Conservation (phyloP, 2,113 vertebrate genomes). For the Cryptomyrus ogoouensis region DNA sequence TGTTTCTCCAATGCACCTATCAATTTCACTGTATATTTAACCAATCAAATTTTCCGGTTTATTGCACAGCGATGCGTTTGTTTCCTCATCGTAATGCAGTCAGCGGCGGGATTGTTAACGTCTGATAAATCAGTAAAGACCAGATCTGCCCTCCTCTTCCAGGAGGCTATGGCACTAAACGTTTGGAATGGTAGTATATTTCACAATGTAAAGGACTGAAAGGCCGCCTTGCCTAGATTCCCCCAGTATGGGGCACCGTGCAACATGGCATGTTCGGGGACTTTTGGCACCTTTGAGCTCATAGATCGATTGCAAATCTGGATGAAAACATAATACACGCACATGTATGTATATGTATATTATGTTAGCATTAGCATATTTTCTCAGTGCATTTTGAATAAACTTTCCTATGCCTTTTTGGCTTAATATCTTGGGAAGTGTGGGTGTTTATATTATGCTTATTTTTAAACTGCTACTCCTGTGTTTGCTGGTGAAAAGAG, state of each 20-base stretch:
- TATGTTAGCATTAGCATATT: not conserved
- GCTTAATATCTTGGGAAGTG: not conserved
- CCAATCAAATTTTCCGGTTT: not conserved
- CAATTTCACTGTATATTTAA: not conserved
- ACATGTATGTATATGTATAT: not conserved
- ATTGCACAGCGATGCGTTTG: not conserved
- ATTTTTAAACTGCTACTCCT: slow-evolving; percentile 18
- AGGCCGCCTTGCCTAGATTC: not conserved
- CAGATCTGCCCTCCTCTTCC: not conserved
- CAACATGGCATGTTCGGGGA: not conserved
- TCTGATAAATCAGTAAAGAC: not conserved
- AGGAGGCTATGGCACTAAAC: too few species aligned
- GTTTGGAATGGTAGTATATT: not conserved
- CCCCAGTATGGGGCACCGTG: not conserved
- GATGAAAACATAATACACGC: not conserved
- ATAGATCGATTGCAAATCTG: not conserved
- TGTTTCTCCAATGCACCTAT: slow-evolving; percentile 6
- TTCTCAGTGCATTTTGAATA: slow-evolving; percentile 7
- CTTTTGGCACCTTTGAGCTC: not conserved
- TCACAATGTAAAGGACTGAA: not conserved
- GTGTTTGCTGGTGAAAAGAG: slow-evolving; percentile 20
- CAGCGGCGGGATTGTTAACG: not conserved
- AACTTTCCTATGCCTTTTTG: slow-evolving; percentile 8
- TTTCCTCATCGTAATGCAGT: not conserved
- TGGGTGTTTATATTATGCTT: slow-evolving; percentile 17